Evolutionary conservation across 2,888 invertebrate species (phyloP).

Genomic region (Helobdella robusta): DNA sequence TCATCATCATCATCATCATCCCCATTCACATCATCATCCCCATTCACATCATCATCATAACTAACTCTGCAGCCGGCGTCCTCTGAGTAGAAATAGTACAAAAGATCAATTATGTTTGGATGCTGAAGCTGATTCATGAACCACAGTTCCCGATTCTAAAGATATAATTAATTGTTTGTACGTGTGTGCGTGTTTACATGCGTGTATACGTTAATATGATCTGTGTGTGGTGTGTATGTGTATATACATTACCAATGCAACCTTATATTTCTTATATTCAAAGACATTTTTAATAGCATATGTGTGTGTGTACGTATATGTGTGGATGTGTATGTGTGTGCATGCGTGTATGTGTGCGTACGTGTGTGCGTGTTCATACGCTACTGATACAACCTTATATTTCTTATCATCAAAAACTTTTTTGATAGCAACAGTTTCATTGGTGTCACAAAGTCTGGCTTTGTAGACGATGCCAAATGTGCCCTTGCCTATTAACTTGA

Average conservation of each 20-base stretch:
- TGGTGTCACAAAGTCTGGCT: constrained; percentile 89
- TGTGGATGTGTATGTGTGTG: too few species aligned
- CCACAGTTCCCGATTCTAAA: constrained; percentile 98
- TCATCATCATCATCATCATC: too few species aligned
- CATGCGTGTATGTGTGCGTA: background rate
- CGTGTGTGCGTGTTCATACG: too few species aligned
- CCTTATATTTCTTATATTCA: constrained; percentile 99
- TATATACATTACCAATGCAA: too few species aligned
- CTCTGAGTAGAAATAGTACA: constrained; percentile 99
- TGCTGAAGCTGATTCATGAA: constrained; percentile 99
- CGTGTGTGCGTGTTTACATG: too few species aligned
- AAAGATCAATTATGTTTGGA: constrained; percentile 99
- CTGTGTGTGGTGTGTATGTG: too few species aligned
- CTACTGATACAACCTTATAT: too few species aligned
- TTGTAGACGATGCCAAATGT: constrained; percentile 99
- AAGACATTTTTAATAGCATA: constrained; percentile 99
- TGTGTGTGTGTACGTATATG: too few species aligned
- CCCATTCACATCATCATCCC: too few species aligned
- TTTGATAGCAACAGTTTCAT: constrained; percentile 97
- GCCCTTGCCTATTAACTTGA: constrained; percentile 99
- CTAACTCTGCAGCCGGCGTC: constrained; percentile 78
- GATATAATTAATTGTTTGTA: constrained; percentile 46
- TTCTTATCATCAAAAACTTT: constrained; percentile 99
- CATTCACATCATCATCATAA: too few species aligned
- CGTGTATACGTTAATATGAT: background rate